A percentile compares a stretch with the other conserved stretches of the same genome.
Evolutionary conservation across 2,888 invertebrate species (phyloP).

Genomic region (Ormyrus labotus): DNA sequence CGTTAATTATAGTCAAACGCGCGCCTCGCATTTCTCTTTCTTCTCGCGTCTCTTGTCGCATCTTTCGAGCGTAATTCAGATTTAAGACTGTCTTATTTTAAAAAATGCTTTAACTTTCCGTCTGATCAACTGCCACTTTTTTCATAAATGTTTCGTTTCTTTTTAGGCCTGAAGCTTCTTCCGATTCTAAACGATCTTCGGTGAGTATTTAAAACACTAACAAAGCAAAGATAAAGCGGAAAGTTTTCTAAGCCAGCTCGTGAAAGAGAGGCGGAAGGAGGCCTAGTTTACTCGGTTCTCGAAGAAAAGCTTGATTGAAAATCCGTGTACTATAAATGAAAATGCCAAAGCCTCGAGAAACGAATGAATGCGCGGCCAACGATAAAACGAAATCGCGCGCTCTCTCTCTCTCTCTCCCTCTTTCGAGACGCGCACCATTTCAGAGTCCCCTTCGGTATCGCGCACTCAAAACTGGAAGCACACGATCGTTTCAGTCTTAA

Average conservation of each 20-base stretch:
- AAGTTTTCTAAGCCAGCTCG: too few relatives aligned
- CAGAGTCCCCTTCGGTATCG: too few relatives aligned
- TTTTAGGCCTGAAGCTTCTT: conserved; percentile 91
- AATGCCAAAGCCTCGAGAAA: conserved; percentile 6
- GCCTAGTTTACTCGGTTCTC: too few relatives aligned
- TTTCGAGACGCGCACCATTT: neutral
- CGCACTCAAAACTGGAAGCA: conserved; percentile 29
- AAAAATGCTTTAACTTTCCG: too few relatives aligned
- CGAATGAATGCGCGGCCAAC: conserved; percentile 13
- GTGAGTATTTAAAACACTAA: conserved; percentile 78
- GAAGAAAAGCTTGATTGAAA: conserved; percentile 34
- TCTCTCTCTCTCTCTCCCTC: neutral
- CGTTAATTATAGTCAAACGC: conserved; percentile 32
- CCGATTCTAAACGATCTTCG: conserved; percentile 90
- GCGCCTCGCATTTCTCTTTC: neutral
- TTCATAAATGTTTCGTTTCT: conserved; percentile 49
- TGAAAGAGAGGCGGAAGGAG: too few relatives aligned
- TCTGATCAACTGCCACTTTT: neutral
- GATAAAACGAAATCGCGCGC: conserved; percentile 29
- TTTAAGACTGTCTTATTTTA: conserved; percentile 49
- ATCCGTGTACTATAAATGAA: conserved; percentile 23
- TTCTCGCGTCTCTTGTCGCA: neutral
- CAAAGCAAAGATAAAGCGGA: neutral
- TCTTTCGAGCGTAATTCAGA: conserved; percentile 34
- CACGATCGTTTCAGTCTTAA: neutral